Evolutionary conservation across 2,797 vertebrate species (phyloP).

Genomic region (Peromyscus eremicus): DNA sequence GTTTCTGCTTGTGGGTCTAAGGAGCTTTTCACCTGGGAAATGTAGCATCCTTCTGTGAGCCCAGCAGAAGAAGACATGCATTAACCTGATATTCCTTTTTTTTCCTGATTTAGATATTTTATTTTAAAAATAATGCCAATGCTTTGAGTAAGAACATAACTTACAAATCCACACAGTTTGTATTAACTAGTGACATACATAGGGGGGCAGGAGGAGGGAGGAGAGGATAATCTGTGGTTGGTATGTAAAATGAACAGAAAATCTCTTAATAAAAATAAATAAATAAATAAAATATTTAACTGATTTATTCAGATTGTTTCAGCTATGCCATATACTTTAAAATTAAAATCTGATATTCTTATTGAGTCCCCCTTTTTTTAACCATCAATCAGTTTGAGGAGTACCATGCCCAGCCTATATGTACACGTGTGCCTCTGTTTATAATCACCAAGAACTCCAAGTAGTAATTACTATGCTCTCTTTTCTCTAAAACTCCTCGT

Average conservation of each 20-base stretch:
- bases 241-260: too few species aligned
- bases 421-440: background rate
- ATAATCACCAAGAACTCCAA: background rate
- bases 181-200: background rate
- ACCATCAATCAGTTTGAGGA: background rate
- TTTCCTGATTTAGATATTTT: background rate
- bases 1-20: background rate
- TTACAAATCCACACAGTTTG: background rate
- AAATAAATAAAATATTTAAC: background rate
- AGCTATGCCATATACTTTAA: background rate
- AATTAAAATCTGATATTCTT: background rate
- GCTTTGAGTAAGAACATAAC: too few species aligned
- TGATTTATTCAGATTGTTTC: background rate
- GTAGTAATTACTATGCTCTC: background rate
- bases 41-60: background rate
- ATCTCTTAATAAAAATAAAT: too few species aligned
- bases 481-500: background rate
- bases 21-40: background rate
- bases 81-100: background rate
- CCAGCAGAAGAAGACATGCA: fast-evolving
- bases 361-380: background rate
- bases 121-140: background rate
- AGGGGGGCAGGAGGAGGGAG: too few species aligned
- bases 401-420: fast-evolving
- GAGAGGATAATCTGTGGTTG: too few species aligned